phyloP scores from a whole-genome alignment of 2,113 vertebrate species.

The Colaptes auratus region DNA sequence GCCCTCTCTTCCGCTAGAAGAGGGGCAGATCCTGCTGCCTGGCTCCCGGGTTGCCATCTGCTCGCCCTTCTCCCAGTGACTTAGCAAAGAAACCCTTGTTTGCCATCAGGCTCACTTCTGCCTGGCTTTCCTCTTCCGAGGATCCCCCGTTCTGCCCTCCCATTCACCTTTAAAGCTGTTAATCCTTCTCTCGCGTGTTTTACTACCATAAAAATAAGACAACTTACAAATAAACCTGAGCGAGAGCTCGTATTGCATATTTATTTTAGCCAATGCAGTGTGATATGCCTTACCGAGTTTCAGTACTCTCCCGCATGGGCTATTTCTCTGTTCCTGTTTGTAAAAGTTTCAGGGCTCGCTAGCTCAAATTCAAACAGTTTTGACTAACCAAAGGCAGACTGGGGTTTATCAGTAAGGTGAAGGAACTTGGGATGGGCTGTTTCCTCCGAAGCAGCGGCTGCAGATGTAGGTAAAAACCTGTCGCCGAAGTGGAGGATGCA shows the following conservation, averaged over 20 bases:
- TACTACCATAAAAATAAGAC: not conserved
- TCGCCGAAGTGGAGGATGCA: not conserved
- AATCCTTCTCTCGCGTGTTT: not conserved
- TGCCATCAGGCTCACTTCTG: not conserved
- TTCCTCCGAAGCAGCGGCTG: not conserved
- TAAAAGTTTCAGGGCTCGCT: not conserved
- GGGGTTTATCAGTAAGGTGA: not conserved
- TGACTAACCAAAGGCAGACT: not conserved
- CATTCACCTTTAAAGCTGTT: not conserved
- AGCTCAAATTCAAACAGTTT: not conserved
- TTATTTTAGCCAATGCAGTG: not conserved
- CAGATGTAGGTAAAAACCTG: not conserved
- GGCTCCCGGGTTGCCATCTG: not conserved
- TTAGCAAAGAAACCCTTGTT: not conserved
- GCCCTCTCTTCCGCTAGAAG: not conserved
- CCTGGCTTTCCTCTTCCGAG: not conserved
- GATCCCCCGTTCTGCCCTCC: not conserved
- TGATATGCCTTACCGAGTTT: not conserved
- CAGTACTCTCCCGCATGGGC: fast-evolving
- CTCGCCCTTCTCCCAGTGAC: not conserved
- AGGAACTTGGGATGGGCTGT: not conserved
- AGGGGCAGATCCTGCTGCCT: not conserved
- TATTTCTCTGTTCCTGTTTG: not conserved
- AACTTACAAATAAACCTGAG: not conserved
- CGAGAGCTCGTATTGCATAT: not conserved